Conservation (phyloP, 2,888 invertebrate species). For the Tetragonisca angustula region DNA sequence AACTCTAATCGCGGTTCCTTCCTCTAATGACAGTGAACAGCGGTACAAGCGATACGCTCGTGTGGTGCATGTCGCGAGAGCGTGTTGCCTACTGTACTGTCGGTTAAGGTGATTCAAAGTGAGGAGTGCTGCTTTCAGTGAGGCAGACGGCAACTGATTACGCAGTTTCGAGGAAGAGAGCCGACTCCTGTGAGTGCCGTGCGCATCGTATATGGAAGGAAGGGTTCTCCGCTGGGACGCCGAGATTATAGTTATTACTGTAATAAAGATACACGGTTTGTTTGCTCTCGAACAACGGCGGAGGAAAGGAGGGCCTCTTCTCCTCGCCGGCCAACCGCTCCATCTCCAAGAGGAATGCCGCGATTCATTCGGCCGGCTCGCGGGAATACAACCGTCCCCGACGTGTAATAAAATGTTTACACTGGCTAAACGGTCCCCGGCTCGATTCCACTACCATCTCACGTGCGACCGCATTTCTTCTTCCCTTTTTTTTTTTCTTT, state of each 20-base stretch:
- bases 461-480: not conserved
- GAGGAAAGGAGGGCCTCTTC: conserved; percentile 42
- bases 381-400: conserved; percentile 26
- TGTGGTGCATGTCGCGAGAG: not conserved
- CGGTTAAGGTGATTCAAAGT: conserved; percentile 62
- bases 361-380: conserved; percentile 61
- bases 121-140: conserved; percentile 54
- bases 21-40: conserved; percentile 54
- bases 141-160: conserved; percentile 68
- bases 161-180: conserved; percentile 64
- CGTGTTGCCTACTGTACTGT: conserved; percentile 40
- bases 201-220: conserved; percentile 60
- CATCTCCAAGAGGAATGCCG: conserved; percentile 36
- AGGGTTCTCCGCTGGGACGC: conserved; percentile 48
- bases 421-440: conserved; percentile 28
- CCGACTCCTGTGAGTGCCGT: conserved; percentile 11
- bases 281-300: conserved; percentile 67
- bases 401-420: conserved; percentile 57
- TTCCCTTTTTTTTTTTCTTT: not conserved
- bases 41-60: not conserved
- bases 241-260: conserved; percentile 78
- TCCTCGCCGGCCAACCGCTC: conserved; percentile 26
- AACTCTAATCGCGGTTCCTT: conserved; percentile 54
- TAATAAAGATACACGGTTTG: conserved; percentile 77
- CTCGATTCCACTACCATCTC: not conserved